Conservation (phyloP, 2,797 vertebrate genomes). For the Xenops minutus region DNA sequence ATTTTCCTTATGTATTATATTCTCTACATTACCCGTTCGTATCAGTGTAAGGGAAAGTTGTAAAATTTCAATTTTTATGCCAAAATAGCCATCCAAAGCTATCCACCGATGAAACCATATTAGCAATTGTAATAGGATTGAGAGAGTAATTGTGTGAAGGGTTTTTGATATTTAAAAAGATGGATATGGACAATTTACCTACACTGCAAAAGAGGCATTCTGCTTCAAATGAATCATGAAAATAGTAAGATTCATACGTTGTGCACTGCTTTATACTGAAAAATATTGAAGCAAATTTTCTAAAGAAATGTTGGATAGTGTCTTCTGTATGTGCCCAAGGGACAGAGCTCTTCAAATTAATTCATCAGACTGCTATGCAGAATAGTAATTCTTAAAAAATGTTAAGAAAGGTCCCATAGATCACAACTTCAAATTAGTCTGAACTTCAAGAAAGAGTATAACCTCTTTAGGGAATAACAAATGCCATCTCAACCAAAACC, state of each 20-base stretch:
- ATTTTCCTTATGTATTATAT: background rate
- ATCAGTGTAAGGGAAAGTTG: background rate
- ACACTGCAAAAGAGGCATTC: background rate
- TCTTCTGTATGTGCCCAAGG: background rate
- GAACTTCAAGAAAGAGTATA: background rate
- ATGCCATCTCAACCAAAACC: background rate
- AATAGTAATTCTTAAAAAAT: background rate
- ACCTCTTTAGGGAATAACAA: background rate
- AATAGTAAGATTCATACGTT: background rate
- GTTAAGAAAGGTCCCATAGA: background rate
- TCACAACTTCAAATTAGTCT: background rate
- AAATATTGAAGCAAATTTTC: background rate
- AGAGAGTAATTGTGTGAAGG: background rate
- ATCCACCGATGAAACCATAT: background rate
- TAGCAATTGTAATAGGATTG: background rate
- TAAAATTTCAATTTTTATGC: background rate
- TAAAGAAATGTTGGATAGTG: background rate
- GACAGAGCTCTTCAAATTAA: background rate
- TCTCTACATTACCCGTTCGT: background rate
- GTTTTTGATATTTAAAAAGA: background rate
- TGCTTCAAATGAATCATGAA: background rate
- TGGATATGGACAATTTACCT: background rate
- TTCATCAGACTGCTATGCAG: background rate
- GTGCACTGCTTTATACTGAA: background rate
- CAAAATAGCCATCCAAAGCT: background rate